Base-by-base conservation (phyloP, 64 coral and sea anemone species). In the Montipora efflorescens region DNA sequence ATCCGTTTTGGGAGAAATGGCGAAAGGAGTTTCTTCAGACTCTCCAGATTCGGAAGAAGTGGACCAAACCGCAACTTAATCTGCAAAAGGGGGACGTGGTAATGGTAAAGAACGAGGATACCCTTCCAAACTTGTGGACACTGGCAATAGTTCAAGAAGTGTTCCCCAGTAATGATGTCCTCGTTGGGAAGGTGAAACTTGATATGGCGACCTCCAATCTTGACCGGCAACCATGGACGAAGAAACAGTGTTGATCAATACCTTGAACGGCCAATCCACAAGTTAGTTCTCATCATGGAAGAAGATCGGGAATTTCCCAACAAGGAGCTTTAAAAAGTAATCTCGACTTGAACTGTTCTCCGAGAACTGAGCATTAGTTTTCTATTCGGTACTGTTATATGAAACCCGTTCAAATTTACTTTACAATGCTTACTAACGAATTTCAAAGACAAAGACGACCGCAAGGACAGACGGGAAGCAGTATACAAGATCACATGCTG, bases 281-380 rank as follows among this genome's bases (percentile, higher is more conserved):
- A 92, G n/a, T 14, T 85, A 13, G 80, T 92, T 36, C 71, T 84
- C 4, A 52, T 92, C 18, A 64, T 48, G 68, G 59, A 53, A 92
- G 58, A 1, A 75, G 90, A 80, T 47, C 70, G n/a, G 76, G 77
- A 83, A 74, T 84, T 92, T 55, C 83, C 83, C 83, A 5, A 72
- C 83, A 18, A 87, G 67, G 83, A 87, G 67, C 83, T 67, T 22
- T 72, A 28, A 72, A 28, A 28, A 28, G 28, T 28, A 28, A 28
- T 28, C 28, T 28, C 28, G 28, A 0, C 28, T 28, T 28, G 28
- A 28, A 28, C 28, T 28, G 28, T 28, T 28, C 28, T 28, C 28
- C 28, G 28, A 28, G 28, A 28, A 28, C 28, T 28, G 28, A 28
- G 28, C 28, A 28, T 28, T 28, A 28, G 28, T 28, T 28, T 28